Percentiles rank a stretch among this genome's conserved stretches.
Conservation (phyloP, 2,888 invertebrate species). For the Diloba caeruleocephala region DNA sequence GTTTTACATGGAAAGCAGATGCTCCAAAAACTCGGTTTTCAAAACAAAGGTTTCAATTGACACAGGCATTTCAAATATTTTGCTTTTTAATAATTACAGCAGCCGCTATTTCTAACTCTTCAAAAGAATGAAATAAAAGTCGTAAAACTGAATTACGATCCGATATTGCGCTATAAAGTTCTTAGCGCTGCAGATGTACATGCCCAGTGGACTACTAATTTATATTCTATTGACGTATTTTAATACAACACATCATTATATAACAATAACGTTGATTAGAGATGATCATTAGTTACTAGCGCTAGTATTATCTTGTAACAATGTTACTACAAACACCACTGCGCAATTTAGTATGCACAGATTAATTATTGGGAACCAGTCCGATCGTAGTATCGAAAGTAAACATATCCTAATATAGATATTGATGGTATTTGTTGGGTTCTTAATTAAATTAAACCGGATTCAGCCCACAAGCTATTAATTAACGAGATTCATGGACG, state of each 20-base stretch:
- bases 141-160: conserved; percentile 14
- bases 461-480: conserved; percentile 44
- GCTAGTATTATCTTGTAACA: conserved; percentile 27
- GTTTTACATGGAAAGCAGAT: conserved; percentile 48
- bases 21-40: conserved; percentile 36
- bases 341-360: conserved; percentile 43
- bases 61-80: conserved; percentile 23
- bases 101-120: conserved; percentile 5
- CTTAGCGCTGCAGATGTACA: conserved; percentile 2
- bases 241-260: conserved; percentile 7
- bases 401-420: conserved; percentile 47
- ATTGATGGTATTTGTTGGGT: conserved; percentile 50
- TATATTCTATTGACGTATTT: conserved; percentile 8
- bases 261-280: conserved; percentile 28
- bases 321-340: conserved; percentile 18
- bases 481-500: conserved; percentile 47
- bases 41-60: conserved; percentile 33
- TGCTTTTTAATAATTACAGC: conserved; percentile 22
- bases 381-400: conserved; percentile 46
- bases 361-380: conserved; percentile 51
- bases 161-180: conserved; percentile 9
- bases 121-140: conserved; percentile 15
- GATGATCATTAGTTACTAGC: conserved; percentile 20
- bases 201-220: conserved; percentile 4
- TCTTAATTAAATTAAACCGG: conserved; percentile 62